Evolutionary conservation across 2,113 vertebrate species (phyloP).

Genomic region (Phylloscopus whistleri): DNA sequence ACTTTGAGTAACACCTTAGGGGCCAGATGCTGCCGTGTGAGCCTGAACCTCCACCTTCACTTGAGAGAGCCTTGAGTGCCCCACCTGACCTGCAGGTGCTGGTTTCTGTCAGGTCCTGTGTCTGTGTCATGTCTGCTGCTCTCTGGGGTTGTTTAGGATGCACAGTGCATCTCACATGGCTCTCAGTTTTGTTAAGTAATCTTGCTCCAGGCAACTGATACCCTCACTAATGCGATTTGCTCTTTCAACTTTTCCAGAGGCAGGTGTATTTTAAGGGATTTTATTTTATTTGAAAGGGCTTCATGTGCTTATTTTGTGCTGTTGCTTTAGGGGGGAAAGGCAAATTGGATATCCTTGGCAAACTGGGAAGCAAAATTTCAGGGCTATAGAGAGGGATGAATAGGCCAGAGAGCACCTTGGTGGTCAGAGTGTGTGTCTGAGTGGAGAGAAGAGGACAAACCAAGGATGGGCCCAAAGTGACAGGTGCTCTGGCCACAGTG

Average conservation of each 20-base stretch:
- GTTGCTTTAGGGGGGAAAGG: background rate
- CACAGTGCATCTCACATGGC: background rate
- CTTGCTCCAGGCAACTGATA: background rate
- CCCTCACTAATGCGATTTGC: background rate
- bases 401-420: too few species aligned
- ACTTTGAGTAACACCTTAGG: background rate
- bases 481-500: background rate
- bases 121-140: background rate
- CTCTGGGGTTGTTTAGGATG: background rate
- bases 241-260: background rate
- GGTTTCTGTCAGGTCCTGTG: background rate
- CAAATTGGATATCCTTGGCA: background rate
- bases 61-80: background rate
- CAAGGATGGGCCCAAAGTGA: background rate
- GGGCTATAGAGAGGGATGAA: too few species aligned
- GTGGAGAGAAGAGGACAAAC: background rate
- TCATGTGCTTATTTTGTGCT: background rate
- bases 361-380: background rate
- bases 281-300: conserved; percentile 1
- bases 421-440: background rate
- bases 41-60: background rate
- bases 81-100: background rate
- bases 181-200: background rate
- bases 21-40: background rate
- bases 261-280: background rate